Conservation (phyloP, 2,797 vertebrate genomes). For the Ptychobarbus kaznakovi region DNA sequence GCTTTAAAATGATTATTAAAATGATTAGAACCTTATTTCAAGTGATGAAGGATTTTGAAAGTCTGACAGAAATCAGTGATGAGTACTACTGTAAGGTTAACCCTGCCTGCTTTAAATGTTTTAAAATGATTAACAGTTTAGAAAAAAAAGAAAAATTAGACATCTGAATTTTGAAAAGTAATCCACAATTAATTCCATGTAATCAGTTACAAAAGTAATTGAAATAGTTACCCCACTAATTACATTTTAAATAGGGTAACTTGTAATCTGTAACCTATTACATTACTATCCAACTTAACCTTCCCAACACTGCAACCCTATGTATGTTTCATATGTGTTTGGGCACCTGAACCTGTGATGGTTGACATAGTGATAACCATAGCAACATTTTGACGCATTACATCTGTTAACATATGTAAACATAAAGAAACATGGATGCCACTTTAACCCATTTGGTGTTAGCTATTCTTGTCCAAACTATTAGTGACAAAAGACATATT, state of each 20-base stretch:
- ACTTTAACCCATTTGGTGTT: not conserved
- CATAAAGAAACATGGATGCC: too few species aligned
- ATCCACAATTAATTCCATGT: not conserved
- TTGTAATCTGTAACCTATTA: not conserved
- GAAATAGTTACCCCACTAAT: not conserved
- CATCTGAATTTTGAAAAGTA: not conserved
- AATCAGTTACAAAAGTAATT: not conserved
- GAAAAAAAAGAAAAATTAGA: too few species aligned
- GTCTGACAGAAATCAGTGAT: too few species aligned
- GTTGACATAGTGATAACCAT: not conserved
- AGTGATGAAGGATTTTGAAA: too few species aligned
- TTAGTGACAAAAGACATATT: not conserved
- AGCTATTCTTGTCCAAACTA: not conserved
- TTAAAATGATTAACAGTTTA: too few species aligned
- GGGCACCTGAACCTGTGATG: not conserved
- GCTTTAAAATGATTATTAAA: too few species aligned
- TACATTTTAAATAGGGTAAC: not conserved
- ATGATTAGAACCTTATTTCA: too few species aligned
- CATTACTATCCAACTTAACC: too few species aligned
- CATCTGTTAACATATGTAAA: not conserved
- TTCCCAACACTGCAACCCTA: not conserved
- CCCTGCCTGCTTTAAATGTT: too few species aligned
- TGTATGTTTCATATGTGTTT: not conserved
- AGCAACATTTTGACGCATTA: not conserved
- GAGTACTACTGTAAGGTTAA: too few species aligned